A percentile compares a stretch with the other conserved stretches of the same genome.
Evolutionary conservation across 2,113 vertebrate species (phyloP).

Genomic region (Chionis minor): DNA sequence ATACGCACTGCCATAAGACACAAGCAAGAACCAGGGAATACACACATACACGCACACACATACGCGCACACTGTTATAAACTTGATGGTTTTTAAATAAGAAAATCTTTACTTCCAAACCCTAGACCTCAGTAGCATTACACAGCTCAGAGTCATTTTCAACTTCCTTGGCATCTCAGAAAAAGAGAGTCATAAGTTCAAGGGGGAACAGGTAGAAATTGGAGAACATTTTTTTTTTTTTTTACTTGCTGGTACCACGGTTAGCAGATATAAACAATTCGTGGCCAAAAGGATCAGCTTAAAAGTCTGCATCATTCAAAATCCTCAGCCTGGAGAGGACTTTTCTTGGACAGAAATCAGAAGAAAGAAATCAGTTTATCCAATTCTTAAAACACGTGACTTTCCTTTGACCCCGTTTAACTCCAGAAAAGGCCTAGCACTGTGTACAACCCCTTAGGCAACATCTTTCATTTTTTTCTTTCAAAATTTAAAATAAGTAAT

Average conservation of each 20-base stretch:
- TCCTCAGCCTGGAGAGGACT: not conserved
- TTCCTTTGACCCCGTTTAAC: not conserved
- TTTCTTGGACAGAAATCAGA: not conserved
- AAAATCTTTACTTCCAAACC: not conserved
- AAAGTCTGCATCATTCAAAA: not conserved
- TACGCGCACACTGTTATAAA: not conserved
- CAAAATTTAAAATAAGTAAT: not conserved
- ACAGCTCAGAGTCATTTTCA: not conserved
- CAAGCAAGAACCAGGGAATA: not conserved
- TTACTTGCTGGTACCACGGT: not conserved
- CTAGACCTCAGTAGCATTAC: not conserved
- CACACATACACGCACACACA: not conserved
- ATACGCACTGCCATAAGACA: rapidly evolving
- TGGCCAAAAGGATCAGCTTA: not conserved
- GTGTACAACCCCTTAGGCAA: not conserved
- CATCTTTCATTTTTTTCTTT: not conserved
- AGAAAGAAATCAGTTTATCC: not conserved
- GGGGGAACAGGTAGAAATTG: not conserved
- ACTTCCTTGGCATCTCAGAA: not conserved
- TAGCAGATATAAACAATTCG: not conserved
- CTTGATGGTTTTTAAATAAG: not conserved
- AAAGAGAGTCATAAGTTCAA: not conserved
- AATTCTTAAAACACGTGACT: not conserved
- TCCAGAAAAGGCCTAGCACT: not conserved
- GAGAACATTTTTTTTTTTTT: rapidly evolving